Evolutionary conservation across 2,797 vertebrate genomes (phyloP), one percentile per base, ranked within the genome.

Genomic region (Anguilla marmorata): DNA sequence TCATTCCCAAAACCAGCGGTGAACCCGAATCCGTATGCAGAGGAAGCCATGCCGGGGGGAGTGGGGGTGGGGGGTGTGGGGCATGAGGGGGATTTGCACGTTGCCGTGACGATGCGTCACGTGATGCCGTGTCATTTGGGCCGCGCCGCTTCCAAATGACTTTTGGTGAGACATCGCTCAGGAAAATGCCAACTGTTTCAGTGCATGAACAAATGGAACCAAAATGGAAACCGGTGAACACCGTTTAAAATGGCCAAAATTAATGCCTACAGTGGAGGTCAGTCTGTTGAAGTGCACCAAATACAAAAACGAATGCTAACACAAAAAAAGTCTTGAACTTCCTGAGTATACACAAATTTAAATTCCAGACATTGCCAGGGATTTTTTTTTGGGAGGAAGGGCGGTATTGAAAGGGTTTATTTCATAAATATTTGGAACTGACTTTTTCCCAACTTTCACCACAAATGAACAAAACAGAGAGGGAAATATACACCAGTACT

Each of bases 331-430:
- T 37, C 33, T 14, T 74, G 72, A 85, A 82, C 88, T 82, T 82
- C 88, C 85, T 88, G 88, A 88, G 88, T 50, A 54, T 24, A 63
- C 45, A 33, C 76, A 63, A 11, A 66, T 50, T 60, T 41, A 80
- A 0, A 63, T 85, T 58, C n/a, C n/a, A 60, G 27, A 63, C 33
- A 48, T 54, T 60, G 16, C 52, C 45, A 27, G 41, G 54, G 30
- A 12, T 11, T 11, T 84, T 11, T 1, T 24, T 6, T 30, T 30
- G 27, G 58, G 27, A n/a, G 56, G 37, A 21, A 60, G 7, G 19
- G 33, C 5, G 24, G 27, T 52, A 19, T 54, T 27, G 21, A 52
- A 54, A 30, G 9, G 24, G 12, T 52, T 0, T 11, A 56, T 54
- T 24, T 48, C 45, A 82, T 37, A 33, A 37, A 5, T 12, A 74